Percentiles rank a stretch among this genome's conserved stretches.
phyloP scores from a whole-genome alignment of 2,113 vertebrate species.

The Piaya cayana region DNA sequence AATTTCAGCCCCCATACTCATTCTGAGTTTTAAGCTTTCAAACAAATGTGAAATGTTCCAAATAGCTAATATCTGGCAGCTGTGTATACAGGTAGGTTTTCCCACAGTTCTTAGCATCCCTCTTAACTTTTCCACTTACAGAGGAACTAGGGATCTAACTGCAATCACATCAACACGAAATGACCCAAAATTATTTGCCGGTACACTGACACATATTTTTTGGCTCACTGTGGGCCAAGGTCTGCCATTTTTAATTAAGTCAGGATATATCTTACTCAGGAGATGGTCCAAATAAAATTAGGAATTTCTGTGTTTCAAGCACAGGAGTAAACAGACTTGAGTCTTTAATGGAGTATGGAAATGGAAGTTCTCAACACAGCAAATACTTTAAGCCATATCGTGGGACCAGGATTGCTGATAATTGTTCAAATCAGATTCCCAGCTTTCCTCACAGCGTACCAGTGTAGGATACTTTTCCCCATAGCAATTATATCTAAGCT shows the following conservation, averaged over 20 bases:
- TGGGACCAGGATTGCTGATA: not conserved
- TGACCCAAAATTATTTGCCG: not conserved
- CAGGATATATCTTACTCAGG: not conserved
- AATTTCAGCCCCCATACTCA: not conserved
- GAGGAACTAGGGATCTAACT: not conserved
- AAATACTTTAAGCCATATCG: fast-evolving
- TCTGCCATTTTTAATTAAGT: not conserved
- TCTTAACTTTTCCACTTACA: not conserved
- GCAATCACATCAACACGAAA: not conserved
- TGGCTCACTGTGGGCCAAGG: not conserved
- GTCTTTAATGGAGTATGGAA: not conserved
- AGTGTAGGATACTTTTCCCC: not conserved
- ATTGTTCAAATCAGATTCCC: not conserved
- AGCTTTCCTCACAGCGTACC: not conserved
- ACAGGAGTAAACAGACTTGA: not conserved
- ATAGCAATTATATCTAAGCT: not conserved
- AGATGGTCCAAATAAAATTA: not conserved
- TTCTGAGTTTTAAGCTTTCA: not conserved
- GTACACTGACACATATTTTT: not conserved
- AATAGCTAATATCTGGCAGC: not conserved
- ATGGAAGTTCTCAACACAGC: not conserved
- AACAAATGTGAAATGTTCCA: not conserved
- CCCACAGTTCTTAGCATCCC: not conserved
- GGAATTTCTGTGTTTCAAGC: not conserved
- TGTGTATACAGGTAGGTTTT: not conserved